A percentile compares a stretch with the other conserved stretches of the same genome.
Conservation (phyloP, 2,888 invertebrate genomes). For the Orthosia gracilis region DNA sequence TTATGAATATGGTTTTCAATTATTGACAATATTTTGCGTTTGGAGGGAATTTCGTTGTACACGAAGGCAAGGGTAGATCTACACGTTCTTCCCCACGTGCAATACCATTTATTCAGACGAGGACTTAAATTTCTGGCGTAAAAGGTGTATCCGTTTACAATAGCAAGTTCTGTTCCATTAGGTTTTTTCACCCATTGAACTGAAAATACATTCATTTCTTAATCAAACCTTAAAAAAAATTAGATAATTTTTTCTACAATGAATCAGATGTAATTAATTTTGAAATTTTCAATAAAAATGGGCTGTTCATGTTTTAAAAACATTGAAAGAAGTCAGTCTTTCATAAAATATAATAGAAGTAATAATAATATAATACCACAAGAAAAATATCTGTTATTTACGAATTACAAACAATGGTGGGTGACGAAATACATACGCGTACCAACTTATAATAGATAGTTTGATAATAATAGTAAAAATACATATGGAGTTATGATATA, state of each 20-base stretch:
- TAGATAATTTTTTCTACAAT: background rate
- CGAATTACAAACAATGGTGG: too few relatives aligned
- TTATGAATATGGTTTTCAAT: conserved; percentile 7
- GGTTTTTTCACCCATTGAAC: conserved; percentile 32
- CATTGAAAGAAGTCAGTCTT: background rate
- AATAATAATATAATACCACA: too few relatives aligned
- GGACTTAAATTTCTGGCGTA: background rate
- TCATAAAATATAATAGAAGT: too few relatives aligned
- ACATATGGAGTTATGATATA: too few relatives aligned
- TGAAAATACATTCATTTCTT: conserved; percentile 4
- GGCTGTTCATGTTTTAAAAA: background rate
- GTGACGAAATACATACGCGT: too few relatives aligned
- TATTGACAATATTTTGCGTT: conserved; percentile 9
- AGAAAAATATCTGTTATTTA: too few relatives aligned
- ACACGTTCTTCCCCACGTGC: conserved; percentile 18
- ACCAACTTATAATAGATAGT: too few relatives aligned
- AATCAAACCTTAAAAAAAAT: background rate
- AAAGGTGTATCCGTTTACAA: conserved; percentile 28
- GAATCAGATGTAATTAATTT: background rate
- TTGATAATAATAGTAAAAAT: too few relatives aligned
- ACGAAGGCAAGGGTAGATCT: conserved; percentile 11
- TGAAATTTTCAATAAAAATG: background rate
- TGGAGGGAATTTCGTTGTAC: background rate
- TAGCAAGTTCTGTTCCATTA: conserved; percentile 22
- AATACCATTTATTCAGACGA: conserved; percentile 20